Conservation (phyloP, 1,140 invertebrate genomes). For the Oscheius sp. region DNA sequence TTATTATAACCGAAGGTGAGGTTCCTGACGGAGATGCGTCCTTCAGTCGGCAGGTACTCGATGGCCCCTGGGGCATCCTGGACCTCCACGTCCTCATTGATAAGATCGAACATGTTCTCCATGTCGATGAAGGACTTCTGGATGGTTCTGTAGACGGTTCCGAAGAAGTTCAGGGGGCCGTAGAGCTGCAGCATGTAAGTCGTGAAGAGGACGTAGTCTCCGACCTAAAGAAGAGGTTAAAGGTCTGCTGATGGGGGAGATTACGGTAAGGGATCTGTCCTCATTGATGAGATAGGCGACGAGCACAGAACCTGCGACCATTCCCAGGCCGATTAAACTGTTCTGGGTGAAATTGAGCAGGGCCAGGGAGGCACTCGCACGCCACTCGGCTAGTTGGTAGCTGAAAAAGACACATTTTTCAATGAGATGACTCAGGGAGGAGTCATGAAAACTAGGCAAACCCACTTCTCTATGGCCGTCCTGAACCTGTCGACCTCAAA, state of each 20-base stretch:
- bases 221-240: no score
- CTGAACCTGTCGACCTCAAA: conserved; percentile 83
- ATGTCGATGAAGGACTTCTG: conserved; percentile 97
- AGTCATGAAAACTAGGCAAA: not conserved
- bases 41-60: conserved; percentile 71
- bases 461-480: conserved; percentile 66
- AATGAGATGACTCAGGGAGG: not conserved
- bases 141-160: conserved; percentile 91
- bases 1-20: conserved; percentile 83
- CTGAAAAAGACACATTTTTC: conserved; percentile 46
- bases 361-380: conserved; percentile 73
- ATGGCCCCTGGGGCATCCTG: conserved; percentile 76
- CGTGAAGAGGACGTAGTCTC: conserved; percentile 90
- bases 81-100: conserved; percentile 78
- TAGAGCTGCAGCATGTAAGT: conserved; percentile 95
- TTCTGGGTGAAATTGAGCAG: conserved; percentile 52
- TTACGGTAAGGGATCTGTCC: conserved; percentile 21
- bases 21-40: conserved; percentile 81
- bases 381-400: conserved; percentile 78
- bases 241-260: no score
- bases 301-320: conserved; percentile 80
- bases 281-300: conserved; percentile 75
- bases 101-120: conserved; percentile 97
- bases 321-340: conserved; percentile 73
- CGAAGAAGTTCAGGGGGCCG: conserved; percentile 91